Percentiles rank a stretch among this genome's conserved stretches.
Evolutionary conservation across 2,797 vertebrate genomes (phyloP).

Genomic region (Peromyscus attwateri): DNA sequence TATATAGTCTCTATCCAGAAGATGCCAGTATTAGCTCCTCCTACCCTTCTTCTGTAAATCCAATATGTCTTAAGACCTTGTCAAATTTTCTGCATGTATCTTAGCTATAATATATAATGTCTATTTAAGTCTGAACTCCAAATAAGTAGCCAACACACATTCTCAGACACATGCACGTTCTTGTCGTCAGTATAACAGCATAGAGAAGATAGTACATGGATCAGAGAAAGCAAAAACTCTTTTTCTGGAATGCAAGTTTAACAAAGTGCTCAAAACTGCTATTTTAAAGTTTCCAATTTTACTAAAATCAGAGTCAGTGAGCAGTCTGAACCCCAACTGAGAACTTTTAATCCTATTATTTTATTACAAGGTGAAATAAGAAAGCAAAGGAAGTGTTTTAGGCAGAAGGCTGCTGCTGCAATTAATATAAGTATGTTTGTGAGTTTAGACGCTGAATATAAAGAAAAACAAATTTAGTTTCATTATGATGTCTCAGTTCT

Average conservation of each 20-base stretch:
- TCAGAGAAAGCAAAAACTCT: neutral
- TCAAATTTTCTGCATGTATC: neutral
- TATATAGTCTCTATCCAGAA: neutral
- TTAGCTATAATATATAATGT: neutral
- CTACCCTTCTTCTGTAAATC: neutral
- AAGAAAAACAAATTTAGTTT: slow-evolving; percentile 33
- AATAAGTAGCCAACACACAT: neutral
- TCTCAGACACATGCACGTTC: neutral
- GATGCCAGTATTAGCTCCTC: neutral
- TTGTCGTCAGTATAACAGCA: neutral
- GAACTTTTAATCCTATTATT: neutral
- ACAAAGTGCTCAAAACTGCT: neutral
- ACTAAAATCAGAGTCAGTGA: neutral
- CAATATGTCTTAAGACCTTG: neutral
- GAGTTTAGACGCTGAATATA: neutral
- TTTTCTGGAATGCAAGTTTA: slow-evolving; percentile 31
- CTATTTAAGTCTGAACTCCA: neutral
- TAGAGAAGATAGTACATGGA: neutral
- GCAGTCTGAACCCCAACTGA: neutral
- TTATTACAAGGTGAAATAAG: slow-evolving; percentile 1
- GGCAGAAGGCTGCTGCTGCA: neutral
- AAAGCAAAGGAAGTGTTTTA: neutral
- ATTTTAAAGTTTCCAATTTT: slow-evolving; percentile 28
- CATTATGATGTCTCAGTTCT: neutral
- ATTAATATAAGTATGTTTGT: neutral